Conservation (phyloP, 1,140 invertebrate species). For the Berghia stephanieae region DNA sequence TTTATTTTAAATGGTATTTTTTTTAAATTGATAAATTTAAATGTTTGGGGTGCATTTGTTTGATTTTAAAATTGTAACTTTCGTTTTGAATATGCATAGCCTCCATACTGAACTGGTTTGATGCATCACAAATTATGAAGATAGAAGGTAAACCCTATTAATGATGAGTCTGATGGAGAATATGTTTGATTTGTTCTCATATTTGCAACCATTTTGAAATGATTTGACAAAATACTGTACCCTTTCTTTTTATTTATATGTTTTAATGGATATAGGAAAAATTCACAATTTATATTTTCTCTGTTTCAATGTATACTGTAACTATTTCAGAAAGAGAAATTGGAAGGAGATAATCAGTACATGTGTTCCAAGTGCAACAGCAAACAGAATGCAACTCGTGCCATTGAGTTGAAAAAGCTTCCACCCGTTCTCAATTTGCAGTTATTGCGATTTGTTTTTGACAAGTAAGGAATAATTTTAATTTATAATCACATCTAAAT, state of each 20-base stretch:
- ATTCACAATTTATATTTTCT: background rate
- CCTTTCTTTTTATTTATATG: background rate
- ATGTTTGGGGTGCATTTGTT: no score
- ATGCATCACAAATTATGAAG: no score
- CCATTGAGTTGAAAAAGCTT: slow-evolving; percentile 72
- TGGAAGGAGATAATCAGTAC: slow-evolving; percentile 77
- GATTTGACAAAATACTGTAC: background rate
- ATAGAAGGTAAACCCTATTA: no score
- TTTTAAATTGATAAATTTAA: no score
- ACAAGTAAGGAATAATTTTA: no score
- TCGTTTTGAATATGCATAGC: no score
- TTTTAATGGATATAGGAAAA: background rate
- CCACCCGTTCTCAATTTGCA: slow-evolving; percentile 80
- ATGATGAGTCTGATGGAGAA: no score
- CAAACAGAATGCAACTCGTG: slow-evolving; percentile 75
- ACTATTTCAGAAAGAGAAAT: slow-evolving; percentile 70
- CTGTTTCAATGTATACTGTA: background rate
- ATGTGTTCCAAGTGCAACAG: slow-evolving; percentile 73
- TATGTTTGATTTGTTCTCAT: background rate
- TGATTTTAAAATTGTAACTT: no score
- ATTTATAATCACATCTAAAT: no score
- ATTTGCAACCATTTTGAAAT: background rate
- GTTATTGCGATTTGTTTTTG: slow-evolving; percentile 76
- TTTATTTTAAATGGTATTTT: no score
- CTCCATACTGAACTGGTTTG: no score